Percentiles rank a stretch among this genome's conserved stretches.
Conservation (phyloP, 1,140 invertebrate species). For the Camponotus vicinus region DNA sequence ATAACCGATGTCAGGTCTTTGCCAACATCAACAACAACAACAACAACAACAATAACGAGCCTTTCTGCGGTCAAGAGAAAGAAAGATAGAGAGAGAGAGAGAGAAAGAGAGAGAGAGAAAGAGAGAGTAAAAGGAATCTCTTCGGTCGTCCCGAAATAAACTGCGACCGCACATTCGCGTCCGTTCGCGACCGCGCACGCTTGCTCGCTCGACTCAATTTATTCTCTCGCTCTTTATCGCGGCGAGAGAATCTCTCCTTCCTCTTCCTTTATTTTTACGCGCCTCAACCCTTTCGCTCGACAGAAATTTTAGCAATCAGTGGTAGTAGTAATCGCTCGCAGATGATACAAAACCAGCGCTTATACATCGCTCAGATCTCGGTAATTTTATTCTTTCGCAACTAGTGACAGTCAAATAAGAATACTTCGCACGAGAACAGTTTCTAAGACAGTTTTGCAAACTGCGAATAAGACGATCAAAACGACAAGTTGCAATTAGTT, state of each 20-base stretch:
- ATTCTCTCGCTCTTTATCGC: constrained; percentile 68
- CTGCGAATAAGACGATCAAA: background rate
- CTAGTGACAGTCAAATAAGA: background rate
- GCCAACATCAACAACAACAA: constrained; percentile 44
- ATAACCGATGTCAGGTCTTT: background rate
- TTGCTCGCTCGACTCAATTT: constrained; percentile 53
- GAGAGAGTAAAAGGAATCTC: constrained; percentile 44
- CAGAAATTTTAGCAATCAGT: constrained; percentile 40
- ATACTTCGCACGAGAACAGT: background rate
- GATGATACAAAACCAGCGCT: background rate
- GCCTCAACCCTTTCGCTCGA: constrained; percentile 43
- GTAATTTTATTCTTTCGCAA: constrained; percentile 19
- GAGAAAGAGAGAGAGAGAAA: background rate
- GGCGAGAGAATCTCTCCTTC: constrained; percentile 17
- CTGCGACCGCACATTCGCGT: constrained; percentile 72
- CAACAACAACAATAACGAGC: constrained; percentile 70
- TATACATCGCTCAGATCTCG: background rate
- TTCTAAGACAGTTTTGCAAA: background rate
- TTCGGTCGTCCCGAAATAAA: constrained; percentile 73
- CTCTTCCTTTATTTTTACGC: constrained; percentile 67
- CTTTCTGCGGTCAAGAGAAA: constrained; percentile 32
- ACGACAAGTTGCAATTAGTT: background rate
- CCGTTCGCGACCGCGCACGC: constrained; percentile 50
- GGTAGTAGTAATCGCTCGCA: background rate
- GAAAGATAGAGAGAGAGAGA: constrained; percentile 9